Conservation (phyloP, 2,113 vertebrate species). For the Typhlomys cinereus region DNA sequence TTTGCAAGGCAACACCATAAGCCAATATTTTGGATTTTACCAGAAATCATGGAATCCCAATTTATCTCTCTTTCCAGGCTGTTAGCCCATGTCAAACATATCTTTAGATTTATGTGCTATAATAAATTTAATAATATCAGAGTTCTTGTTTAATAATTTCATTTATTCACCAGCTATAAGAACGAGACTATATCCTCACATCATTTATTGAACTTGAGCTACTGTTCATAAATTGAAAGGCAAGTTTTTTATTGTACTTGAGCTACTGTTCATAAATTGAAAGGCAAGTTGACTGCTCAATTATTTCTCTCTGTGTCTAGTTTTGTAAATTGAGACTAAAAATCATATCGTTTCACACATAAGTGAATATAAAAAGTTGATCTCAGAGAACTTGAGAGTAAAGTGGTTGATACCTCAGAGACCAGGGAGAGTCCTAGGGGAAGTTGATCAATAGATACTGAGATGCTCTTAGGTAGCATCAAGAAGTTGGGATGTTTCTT, state of each 20-base stretch:
- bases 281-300: not conserved
- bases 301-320: not conserved
- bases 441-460: not conserved
- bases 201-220: not conserved
- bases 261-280: not conserved
- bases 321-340: not conserved
- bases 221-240: not conserved
- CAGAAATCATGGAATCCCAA: not conserved
- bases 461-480: not conserved
- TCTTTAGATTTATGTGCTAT: not conserved
- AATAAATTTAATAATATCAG: not conserved
- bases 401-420: not conserved
- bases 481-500: no score
- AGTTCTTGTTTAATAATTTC: not conserved
- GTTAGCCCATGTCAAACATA: not conserved
- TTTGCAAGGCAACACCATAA: not conserved
- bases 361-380: not conserved
- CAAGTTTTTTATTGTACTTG: not conserved
- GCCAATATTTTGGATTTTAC: not conserved
- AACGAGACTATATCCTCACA: not conserved
- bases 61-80: not conserved
- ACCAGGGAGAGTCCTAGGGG: accelerated
- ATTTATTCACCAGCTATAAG: not conserved
- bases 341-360: no score
- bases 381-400: not conserved